These are phyloP conservation scores for Onthophagus taurus DNA, from an alignment of 1,140 invertebrate genomes.

Conservation along the genomic window DNA sequence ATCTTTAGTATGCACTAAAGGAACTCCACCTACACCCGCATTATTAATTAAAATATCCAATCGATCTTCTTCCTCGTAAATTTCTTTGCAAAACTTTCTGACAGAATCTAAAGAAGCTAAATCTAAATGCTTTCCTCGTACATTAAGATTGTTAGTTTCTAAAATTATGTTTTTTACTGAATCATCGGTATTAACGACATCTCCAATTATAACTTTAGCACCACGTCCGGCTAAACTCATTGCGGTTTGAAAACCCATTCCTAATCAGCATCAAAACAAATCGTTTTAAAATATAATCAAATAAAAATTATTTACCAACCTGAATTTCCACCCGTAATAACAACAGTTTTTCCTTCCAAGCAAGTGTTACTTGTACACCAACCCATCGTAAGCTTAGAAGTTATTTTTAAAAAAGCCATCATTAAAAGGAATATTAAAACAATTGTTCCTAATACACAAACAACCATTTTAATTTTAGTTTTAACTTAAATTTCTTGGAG, in stretches of 20 bases:
- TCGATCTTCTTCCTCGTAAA: constrained; percentile 37
- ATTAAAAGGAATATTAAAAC: no score
- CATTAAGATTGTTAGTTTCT: constrained; percentile 31
- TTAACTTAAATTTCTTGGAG: no score
- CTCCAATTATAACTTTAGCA: constrained; percentile 8
- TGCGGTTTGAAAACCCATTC: constrained; percentile 9
- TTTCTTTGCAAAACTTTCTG: constrained; percentile 39
- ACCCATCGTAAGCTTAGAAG: constrained; percentile 18
- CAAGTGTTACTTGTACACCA: no score
- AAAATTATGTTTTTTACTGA: constrained; percentile 37
- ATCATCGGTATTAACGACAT: constrained; percentile 8
- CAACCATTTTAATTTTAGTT: no score
- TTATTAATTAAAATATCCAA: constrained; percentile 59
- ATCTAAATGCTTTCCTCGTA: constrained; percentile 38
- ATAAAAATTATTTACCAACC: no score
- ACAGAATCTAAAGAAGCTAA: constrained; percentile 40
- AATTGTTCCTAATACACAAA: no score
- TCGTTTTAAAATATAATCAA: no score
- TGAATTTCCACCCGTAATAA: no score
- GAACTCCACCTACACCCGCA: constrained; percentile 43
- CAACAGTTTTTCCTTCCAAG: no score
- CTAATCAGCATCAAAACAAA: no score
- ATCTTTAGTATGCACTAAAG: constrained; percentile 45
- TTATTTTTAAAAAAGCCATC: no score
- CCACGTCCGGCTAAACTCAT: constrained; percentile 1